Percentiles rank a stretch among this genome's conserved stretches.
Evolutionary conservation across 2,113 vertebrate genomes (phyloP).

Genomic region (Lophochroa leadbeateri): DNA sequence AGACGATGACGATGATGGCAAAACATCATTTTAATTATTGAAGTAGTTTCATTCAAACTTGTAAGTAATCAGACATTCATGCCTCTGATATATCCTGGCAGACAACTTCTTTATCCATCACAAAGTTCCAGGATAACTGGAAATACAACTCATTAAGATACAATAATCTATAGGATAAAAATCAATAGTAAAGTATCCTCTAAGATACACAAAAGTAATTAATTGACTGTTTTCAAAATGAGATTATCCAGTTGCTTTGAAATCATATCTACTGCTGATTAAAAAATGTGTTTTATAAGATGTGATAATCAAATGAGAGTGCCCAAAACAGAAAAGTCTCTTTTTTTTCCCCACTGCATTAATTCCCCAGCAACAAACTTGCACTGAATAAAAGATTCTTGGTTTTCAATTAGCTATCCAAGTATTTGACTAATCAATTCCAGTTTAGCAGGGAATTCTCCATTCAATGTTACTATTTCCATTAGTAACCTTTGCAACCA

Average conservation of each 20-base stretch:
- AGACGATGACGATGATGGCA: not conserved
- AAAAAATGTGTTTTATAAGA: not conserved
- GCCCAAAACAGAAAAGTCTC: not conserved
- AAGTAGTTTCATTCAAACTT: not conserved
- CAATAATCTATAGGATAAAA: not conserved
- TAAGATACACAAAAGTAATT: not conserved
- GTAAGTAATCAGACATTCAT: not conserved
- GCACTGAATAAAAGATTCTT: not conserved
- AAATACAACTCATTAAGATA: not conserved
- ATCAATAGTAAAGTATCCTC: not conserved
- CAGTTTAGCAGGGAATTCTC: not conserved
- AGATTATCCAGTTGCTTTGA: not conserved
- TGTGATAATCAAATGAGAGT: not conserved
- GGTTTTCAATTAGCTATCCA: not conserved
- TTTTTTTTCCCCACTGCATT: not conserved
- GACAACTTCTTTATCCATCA: not conserved
- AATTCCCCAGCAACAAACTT: not conserved
- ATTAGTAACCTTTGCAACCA: conserved; percentile 19
- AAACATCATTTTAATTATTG: not conserved
- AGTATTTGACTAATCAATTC: not conserved
- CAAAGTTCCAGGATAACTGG: not conserved
- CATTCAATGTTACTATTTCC: not conserved
- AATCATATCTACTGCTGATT: not conserved
- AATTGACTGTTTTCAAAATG: not conserved
- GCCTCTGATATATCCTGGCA: not conserved